A percentile compares a stretch with the other conserved stretches of the same genome.
Conservation (phyloP, 2,113 vertebrate genomes). For the Sisor rabdophorus region DNA sequence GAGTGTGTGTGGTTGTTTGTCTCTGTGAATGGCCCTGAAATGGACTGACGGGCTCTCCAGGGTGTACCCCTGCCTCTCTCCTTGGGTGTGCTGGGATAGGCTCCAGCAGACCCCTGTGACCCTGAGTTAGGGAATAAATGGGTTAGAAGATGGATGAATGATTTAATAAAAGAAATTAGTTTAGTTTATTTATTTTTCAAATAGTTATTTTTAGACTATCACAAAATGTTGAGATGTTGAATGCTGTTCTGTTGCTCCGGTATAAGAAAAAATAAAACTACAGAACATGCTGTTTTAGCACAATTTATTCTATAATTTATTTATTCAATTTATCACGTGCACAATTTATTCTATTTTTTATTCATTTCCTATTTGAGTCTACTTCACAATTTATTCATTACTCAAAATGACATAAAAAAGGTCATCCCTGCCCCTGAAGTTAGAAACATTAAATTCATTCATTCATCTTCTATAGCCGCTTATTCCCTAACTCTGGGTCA, state of each 20-base stretch:
- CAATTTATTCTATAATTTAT: neutral
- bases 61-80: no score
- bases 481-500: no score
- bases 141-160: no score
- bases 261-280: neutral
- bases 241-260: neutral
- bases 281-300: neutral
- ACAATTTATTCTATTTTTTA: neutral
- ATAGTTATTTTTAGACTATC: neutral
- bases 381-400: neutral
- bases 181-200: neutral
- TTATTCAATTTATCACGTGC: no score
- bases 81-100: no score
- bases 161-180: no score
- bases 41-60: no score
- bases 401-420: neutral
- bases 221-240: neutral
- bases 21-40: no score
- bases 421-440: neutral
- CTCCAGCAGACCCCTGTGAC: no score
- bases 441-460: neutral
- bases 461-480: no score
- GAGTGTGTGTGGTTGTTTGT: no score
- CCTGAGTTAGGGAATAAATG: no score
- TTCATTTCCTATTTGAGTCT: neutral